phyloP scores from a whole-genome alignment of 2,113 vertebrate genomes.

The Rostratula benghalensis region DNA sequence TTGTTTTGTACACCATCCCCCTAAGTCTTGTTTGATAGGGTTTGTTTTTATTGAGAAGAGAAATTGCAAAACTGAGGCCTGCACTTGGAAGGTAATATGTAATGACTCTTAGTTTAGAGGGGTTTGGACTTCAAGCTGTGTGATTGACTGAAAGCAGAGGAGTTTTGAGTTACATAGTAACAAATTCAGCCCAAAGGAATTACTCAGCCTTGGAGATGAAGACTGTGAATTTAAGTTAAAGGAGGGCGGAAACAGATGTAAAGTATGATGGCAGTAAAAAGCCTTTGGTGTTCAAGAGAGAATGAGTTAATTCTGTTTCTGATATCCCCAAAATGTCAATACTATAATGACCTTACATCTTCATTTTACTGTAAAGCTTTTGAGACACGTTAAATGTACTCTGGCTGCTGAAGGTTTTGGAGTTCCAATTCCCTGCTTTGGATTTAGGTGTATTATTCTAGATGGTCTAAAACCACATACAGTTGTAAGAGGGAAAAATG shows the following conservation, averaged over 20 bases:
- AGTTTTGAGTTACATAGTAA: background rate
- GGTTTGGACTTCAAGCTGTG: background rate
- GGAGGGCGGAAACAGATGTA: background rate
- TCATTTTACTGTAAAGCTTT: background rate
- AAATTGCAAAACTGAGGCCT: background rate
- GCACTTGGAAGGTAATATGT: background rate
- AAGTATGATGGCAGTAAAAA: background rate
- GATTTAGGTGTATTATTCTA: background rate
- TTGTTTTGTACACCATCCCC: background rate
- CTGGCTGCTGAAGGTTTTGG: background rate
- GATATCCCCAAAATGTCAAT: background rate
- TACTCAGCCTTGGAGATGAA: conserved; percentile 3
- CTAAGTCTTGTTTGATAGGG: background rate
- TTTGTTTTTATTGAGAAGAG: background rate
- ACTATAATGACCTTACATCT: background rate
- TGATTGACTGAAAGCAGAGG: background rate
- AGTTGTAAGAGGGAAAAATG: background rate
- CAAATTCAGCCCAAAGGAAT: conserved; percentile 10
- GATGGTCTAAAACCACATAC: background rate
- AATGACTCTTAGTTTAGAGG: background rate
- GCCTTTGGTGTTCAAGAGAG: background rate
- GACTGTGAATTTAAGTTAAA: background rate
- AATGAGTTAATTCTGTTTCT: background rate
- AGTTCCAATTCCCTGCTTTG: background rate
- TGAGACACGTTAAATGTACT: background rate